A percentile compares a stretch with the other conserved stretches of the same genome.
These are phyloP conservation scores for Ophonus ardosiacus DNA, from an alignment of 2,888 invertebrate genomes.

Conservation along the genomic window DNA sequence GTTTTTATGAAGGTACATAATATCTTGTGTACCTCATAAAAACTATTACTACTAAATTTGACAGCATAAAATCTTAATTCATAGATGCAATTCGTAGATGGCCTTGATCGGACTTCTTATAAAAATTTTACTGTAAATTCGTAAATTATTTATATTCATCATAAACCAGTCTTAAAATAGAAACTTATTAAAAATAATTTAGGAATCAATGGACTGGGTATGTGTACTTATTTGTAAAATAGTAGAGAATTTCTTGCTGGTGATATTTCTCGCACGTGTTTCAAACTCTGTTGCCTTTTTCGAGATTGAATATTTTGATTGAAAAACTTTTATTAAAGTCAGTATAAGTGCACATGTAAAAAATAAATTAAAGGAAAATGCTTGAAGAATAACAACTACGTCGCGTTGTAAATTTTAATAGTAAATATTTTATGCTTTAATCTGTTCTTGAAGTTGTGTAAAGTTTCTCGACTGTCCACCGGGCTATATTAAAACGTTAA, in stretches of 20 bases:
- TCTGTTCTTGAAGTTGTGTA: constrained; percentile 32
- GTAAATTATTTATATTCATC: too few species aligned
- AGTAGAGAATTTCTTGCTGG: not conserved
- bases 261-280: constrained; percentile 13
- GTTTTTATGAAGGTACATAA: too few species aligned
- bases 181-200: too few species aligned
- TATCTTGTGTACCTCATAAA: too few species aligned
- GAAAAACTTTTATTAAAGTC: constrained; percentile 58
- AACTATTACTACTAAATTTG: too few species aligned
- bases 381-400: constrained; percentile 13
- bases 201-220: too few species aligned
- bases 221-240: not conserved
- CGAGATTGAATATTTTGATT: constrained; percentile 57
- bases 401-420: constrained; percentile 11
- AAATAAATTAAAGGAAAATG: constrained; percentile 39
- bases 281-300: not conserved
- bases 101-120: too few species aligned
- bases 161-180: too few species aligned
- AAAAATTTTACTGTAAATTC: too few species aligned
- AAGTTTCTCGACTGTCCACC: constrained; percentile 55
- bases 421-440: constrained; percentile 49
- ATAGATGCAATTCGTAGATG: too few species aligned
- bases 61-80: too few species aligned
- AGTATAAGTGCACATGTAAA: constrained; percentile 33
- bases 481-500: constrained; percentile 57